These are phyloP conservation scores for Andrena fulva DNA, from an alignment of 2,888 invertebrate species.

Conservation along the genomic window DNA sequence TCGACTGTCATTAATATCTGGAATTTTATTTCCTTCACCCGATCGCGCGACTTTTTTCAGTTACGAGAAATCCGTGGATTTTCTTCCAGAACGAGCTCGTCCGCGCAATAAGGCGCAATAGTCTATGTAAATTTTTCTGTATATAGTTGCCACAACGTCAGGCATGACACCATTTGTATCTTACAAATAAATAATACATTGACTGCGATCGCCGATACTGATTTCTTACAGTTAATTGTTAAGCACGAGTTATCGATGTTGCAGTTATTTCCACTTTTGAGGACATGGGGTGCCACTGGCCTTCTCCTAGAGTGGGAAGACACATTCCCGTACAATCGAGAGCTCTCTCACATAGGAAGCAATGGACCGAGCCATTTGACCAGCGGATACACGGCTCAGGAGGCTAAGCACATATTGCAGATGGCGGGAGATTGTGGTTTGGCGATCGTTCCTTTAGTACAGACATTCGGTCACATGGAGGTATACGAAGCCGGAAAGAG, in stretches of 20 bases:
- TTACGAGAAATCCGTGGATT: background rate
- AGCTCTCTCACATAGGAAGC: constrained; percentile 88
- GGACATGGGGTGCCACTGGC: constrained; percentile 92
- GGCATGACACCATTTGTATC: background rate
- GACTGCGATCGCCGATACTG: background rate
- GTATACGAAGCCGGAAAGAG: constrained; percentile 67
- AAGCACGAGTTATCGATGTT: constrained; percentile 28
- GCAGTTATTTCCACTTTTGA: constrained; percentile 87
- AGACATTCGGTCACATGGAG: constrained; percentile 95
- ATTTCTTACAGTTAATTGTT: background rate
- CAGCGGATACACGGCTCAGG: constrained; percentile 88
- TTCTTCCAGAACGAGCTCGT: background rate
- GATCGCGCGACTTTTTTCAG: background rate
- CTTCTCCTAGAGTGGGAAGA: constrained; percentile 95
- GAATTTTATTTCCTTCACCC: background rate
- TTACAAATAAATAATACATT: background rate
- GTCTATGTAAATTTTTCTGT: constrained; percentile 2
- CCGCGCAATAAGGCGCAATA: background rate
- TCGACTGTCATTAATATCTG: background rate
- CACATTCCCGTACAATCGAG: constrained; percentile 92
- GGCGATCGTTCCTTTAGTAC: constrained; percentile 92
- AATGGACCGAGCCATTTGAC: constrained; percentile 80
- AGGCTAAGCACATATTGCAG: constrained; percentile 88
- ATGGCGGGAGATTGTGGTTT: constrained; percentile 89
- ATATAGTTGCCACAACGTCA: background rate